These are phyloP conservation scores for Pionites leucogaster DNA, from an alignment of 2,113 vertebrate species.

Conservation along the genomic window DNA sequence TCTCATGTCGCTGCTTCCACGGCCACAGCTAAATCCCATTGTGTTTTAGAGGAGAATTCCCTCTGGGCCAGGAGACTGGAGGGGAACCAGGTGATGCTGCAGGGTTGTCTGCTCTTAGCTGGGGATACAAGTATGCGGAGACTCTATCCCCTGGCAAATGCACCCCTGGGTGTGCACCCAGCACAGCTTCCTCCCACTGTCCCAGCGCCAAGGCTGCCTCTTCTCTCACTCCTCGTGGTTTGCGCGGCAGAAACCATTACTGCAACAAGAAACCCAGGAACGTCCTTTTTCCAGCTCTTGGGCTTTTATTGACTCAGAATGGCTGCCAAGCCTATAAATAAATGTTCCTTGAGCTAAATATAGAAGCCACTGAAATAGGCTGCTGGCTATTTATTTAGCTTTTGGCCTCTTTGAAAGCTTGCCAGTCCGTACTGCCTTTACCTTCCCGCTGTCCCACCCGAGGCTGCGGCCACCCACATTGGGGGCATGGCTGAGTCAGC, in stretches of 20 bases:
- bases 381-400: slow-evolving; percentile 68
- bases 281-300: slow-evolving; percentile 59
- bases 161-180: not conserved
- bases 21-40: not conserved
- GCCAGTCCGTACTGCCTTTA: slow-evolving; percentile 45
- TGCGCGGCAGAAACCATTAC: not conserved
- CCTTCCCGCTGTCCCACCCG: not conserved
- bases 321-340: slow-evolving; percentile 73
- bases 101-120: not conserved
- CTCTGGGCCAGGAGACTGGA: not conserved
- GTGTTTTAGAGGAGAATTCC: not conserved
- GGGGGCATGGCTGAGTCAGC: not conserved
- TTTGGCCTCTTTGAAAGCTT: slow-evolving; percentile 55
- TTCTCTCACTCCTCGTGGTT: not conserved
- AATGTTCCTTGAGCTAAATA: slow-evolving; percentile 73
- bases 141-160: not conserved
- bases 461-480: not conserved
- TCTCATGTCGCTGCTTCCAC: fast-evolving
- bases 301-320: slow-evolving; percentile 67
- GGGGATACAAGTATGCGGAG: not conserved
- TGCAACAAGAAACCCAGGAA: slow-evolving; percentile 49
- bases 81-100: not conserved
- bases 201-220: not conserved
- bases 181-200: not conserved
- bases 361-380: slow-evolving; percentile 68